phyloP scores from a whole-genome alignment of 2,888 invertebrate genomes.

The Ectemnius cavifrons region DNA sequence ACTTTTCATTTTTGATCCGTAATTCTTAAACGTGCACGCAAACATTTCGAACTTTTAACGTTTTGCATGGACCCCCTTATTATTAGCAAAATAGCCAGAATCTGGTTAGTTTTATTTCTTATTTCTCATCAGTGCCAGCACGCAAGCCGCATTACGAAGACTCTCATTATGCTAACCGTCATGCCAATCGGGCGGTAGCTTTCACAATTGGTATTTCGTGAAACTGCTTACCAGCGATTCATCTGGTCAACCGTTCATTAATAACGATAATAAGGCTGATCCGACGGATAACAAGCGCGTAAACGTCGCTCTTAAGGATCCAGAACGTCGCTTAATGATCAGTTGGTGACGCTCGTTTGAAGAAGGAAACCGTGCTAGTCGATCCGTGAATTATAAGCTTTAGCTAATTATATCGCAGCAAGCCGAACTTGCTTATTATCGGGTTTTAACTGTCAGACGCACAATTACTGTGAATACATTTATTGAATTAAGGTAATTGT shows the following conservation, averaged over 20 bases:
- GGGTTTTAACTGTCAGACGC: too few species aligned
- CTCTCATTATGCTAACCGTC: slow-evolving; percentile 59
- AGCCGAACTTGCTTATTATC: too few species aligned
- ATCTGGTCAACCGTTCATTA: slow-evolving; percentile 9
- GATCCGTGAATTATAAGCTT: not conserved
- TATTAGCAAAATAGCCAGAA: too few species aligned
- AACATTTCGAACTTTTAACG: too few species aligned
- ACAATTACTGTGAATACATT: too few species aligned
- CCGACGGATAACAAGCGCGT: not conserved
- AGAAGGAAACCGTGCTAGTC: not conserved
- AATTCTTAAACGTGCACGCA: too few species aligned
- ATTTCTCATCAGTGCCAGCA: slow-evolving; percentile 44
- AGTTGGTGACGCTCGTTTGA: not conserved
- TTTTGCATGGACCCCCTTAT: too few species aligned
- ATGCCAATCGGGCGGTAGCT: slow-evolving; percentile 19
- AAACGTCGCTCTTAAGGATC: slow-evolving; percentile 1
- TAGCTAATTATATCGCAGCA: too few species aligned
- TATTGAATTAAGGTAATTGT: too few species aligned
- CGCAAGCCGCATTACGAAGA: slow-evolving; percentile 55
- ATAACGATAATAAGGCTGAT: slow-evolving; percentile 19
- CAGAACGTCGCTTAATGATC: slow-evolving; percentile 9
- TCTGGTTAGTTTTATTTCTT: slow-evolving; percentile 16
- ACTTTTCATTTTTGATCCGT: too few species aligned
- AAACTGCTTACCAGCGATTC: slow-evolving; percentile 8
- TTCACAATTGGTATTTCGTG: slow-evolving; percentile 5